Evolutionary conservation across 2,113 vertebrate genomes (phyloP).

Genomic region (Halichoeres trimaculatus): DNA sequence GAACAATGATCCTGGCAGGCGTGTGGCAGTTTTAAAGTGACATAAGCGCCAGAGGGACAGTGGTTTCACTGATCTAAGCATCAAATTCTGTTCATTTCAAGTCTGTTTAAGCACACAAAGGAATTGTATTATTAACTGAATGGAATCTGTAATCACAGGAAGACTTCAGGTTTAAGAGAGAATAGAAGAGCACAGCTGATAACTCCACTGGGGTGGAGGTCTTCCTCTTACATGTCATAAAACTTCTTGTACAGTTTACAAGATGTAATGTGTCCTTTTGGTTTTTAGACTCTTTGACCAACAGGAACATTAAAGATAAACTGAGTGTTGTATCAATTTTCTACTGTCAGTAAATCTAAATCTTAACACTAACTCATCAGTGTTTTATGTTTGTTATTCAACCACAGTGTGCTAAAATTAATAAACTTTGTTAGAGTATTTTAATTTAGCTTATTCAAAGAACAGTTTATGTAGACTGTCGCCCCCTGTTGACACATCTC

Average conservation of each 20-base stretch:
- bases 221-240: conserved; percentile 32
- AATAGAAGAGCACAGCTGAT: background rate
- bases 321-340: too few relatives aligned
- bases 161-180: conserved; percentile 3
- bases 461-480: too few relatives aligned
- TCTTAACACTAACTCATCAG: too few relatives aligned
- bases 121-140: conserved; percentile 32
- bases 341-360: too few relatives aligned
- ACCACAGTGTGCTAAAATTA: too few relatives aligned
- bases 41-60: conserved; percentile 69
- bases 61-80: conserved; percentile 49
- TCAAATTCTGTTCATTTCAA: conserved; percentile 41
- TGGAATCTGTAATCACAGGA: conserved; percentile 19
- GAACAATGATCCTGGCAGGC: conserved; percentile 63
- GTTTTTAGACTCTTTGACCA: too few relatives aligned
- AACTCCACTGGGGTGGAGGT: background rate
- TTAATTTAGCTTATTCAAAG: too few relatives aligned
- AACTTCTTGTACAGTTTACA: background rate
- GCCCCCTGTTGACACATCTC: too few relatives aligned
- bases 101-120: conserved; percentile 37
- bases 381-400: too few relatives aligned
- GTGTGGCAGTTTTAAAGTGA: conserved; percentile 62
- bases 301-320: too few relatives aligned
- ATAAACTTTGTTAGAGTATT: too few relatives aligned
- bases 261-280: too few relatives aligned